Evolutionary conservation across 1,140 invertebrate genomes (phyloP), one percentile per base, ranked within the genome.

Genomic region (Diplogasteroides magnus): DNA sequence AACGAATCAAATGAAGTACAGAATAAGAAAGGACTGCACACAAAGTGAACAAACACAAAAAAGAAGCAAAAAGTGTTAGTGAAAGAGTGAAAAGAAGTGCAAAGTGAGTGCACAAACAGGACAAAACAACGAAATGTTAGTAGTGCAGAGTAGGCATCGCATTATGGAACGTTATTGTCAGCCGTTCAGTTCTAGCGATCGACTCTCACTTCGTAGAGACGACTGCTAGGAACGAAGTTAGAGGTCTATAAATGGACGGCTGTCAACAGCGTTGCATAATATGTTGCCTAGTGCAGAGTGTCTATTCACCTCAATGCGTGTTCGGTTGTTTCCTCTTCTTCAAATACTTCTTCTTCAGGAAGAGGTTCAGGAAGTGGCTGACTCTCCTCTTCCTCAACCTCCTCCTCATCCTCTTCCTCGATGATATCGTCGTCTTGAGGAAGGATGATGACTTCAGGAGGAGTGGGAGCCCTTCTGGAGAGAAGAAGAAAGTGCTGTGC

Each of bases 1-100:
- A n/a, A n/a, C n/a, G n/a, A n/a, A n/a, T n/a, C n/a, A n/a, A n/a
- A n/a, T n/a, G n/a, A n/a, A n/a, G n/a, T 14, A 66, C n/a, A 66
- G 64, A 25, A 26, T 60, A 48, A 23, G 23, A n/a, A 55, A 48
- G 64, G 2, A 55, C 31, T n/a, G 31, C 19, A 15, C 25, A 62
- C 23, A 66, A 60, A 61, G 31, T 32, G 2, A 55, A 56, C 32
- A 37, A 55, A 66, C 32, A 32, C 14, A 3, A 58, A n/a, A 23
- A 61, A 58, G 32, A 62, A n/a, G 19, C 31, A 58, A 48, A 48
- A 48, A 48, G 37, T 48, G 37, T 48, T 48, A 48, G 37, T 11
- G 19, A 48, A 48, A 19, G 6, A 19, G 6, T 11, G 37, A 48
- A 48, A 48, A 48, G 6, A 48, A 6, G 37, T 6, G 19, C 37